Conservation (phyloP, 2,888 invertebrate genomes). For the Drosophila testacea region DNA sequence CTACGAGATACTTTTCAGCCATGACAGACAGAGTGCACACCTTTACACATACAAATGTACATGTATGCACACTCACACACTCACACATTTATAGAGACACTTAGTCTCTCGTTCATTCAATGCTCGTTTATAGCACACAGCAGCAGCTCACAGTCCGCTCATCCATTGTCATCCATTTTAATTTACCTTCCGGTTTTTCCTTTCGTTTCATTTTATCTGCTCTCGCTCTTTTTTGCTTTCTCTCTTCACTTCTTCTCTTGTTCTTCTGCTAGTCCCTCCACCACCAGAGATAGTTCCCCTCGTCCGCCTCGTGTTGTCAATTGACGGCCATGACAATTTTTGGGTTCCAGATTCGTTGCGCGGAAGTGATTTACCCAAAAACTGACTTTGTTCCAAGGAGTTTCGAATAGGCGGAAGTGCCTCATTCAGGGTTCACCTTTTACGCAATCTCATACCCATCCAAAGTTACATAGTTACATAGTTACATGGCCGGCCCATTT, state of each 20-base stretch:
- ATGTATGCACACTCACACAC: conserved; percentile 12
- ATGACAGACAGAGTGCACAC: conserved; percentile 46
- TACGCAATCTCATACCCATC: conserved; percentile 31
- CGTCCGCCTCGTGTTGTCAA: conserved; percentile 61
- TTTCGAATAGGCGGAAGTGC: conserved; percentile 63
- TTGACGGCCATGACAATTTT: conserved; percentile 79
- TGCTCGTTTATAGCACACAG: conserved; percentile 62
- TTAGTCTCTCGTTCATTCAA: conserved; percentile 65
- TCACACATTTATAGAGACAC: conserved; percentile 26
- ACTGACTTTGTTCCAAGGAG: conserved; percentile 58
- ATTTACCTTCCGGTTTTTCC: conserved; percentile 78
- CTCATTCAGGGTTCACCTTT: conserved; percentile 57
- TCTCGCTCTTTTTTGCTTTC: conserved; percentile 1
- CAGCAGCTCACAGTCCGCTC: conserved; percentile 50
- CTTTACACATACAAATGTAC: conserved; percentile 37
- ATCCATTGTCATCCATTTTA: conserved; percentile 80
- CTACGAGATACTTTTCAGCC: conserved; percentile 47
- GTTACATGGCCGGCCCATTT: conserved; percentile 21
- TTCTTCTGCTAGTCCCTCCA: conserved; percentile 1
- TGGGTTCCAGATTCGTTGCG: conserved; percentile 68
- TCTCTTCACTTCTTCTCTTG: not conserved
- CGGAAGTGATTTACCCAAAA: conserved; percentile 78
- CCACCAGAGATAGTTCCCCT: conserved; percentile 6
- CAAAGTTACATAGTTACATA: not conserved
- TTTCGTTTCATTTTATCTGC: conserved; percentile 46